Evolutionary conservation across 2,888 invertebrate species (phyloP).

Genomic region (Syrphus vitripennis): DNA sequence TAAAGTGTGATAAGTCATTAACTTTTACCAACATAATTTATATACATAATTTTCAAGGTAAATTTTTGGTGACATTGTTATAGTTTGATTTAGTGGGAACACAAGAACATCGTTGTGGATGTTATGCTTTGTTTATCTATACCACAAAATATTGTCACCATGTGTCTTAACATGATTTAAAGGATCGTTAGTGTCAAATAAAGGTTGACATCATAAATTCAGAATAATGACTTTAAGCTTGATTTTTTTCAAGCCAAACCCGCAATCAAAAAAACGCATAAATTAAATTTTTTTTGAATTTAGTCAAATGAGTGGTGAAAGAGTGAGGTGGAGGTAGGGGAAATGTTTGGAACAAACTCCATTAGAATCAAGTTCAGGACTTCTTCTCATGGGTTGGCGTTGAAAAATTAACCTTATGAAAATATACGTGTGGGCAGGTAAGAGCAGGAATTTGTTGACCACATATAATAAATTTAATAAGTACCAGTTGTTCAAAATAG

Average conservation of each 20-base stretch:
- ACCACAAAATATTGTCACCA: slow-evolving; percentile 18
- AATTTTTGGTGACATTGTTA: neutral
- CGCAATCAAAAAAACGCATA: neutral
- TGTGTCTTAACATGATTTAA: slow-evolving; percentile 21
- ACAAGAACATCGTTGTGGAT: neutral
- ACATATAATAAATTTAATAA: too few species aligned
- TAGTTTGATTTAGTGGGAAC: slow-evolving; percentile 16
- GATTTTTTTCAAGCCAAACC: neutral
- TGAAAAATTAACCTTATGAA: neutral
- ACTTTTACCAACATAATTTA: neutral
- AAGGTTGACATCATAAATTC: slow-evolving; percentile 9
- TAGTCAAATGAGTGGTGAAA: neutral
- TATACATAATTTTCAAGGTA: neutral
- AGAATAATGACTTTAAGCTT: neutral
- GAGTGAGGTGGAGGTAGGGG: neutral
- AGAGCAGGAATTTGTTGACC: too few species aligned
- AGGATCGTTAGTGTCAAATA: slow-evolving; percentile 8
- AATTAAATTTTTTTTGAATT: neutral
- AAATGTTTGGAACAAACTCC: neutral
- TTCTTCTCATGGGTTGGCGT: neutral
- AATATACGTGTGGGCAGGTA: too few species aligned
- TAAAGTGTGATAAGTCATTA: slow-evolving; percentile 13
- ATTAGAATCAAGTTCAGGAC: neutral
- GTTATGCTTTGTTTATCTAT: neutral
- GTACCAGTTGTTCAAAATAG: too few species aligned